phyloP scores from a whole-genome alignment of 2,797 vertebrate genomes.

The Limnodromus scolopaceus region DNA sequence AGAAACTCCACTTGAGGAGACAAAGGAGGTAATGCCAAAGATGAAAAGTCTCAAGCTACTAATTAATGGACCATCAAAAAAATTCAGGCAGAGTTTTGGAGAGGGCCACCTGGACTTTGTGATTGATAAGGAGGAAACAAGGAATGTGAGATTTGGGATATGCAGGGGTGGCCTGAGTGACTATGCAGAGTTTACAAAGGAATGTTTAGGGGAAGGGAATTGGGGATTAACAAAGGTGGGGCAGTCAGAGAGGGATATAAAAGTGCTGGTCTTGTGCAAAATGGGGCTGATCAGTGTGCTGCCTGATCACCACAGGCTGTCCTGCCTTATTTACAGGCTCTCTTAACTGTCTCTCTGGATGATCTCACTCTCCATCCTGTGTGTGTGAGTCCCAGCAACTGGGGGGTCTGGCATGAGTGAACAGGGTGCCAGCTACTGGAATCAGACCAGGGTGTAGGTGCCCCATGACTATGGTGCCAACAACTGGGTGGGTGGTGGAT shows the following conservation, averaged over 20 bases:
- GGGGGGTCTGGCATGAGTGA: fast-evolving
- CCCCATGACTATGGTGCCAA: not conserved
- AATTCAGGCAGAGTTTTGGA: not conserved
- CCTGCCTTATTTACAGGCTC: not conserved
- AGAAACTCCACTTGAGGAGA: fast-evolving
- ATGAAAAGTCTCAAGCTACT: not conserved
- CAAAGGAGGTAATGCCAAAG: not conserved
- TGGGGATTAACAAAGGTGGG: not conserved
- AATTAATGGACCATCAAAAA: not conserved
- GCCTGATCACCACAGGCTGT: not conserved
- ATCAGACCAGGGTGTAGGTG: not conserved
- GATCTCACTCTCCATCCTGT: not conserved
- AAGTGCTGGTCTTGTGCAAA: not conserved
- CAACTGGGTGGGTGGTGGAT: fast-evolving
- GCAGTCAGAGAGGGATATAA: not conserved
- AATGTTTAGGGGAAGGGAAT: not conserved
- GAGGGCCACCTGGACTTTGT: not conserved
- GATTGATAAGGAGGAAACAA: not conserved
- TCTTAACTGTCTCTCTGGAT: not conserved
- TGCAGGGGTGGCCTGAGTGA: fast-evolving
- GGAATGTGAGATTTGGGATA: not conserved
- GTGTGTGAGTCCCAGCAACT: not conserved
- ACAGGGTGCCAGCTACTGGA: fast-evolving
- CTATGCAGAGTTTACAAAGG: not conserved
- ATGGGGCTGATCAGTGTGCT: fast-evolving